A percentile compares a stretch with the other conserved stretches of the same genome.
These are phyloP conservation scores for Agrypnus murinus DNA, from an alignment of 2,888 invertebrate species.

Conservation along the genomic window DNA sequence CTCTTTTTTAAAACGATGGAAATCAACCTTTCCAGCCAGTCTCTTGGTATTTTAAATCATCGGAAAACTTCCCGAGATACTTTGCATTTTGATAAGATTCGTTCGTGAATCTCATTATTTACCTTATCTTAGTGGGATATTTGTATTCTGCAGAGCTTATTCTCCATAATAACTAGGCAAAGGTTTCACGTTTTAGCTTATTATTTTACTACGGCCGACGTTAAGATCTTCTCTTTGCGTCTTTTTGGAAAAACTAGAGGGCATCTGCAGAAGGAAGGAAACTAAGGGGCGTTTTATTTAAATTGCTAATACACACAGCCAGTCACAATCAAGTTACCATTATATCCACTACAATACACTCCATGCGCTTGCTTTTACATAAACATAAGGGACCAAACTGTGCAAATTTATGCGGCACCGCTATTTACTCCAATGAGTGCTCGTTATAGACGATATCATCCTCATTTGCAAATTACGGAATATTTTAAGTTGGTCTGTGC, in stretches of 20 bases:
- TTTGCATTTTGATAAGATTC: constrained; percentile 24
- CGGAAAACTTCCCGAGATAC: constrained; percentile 12
- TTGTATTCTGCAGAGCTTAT: constrained; percentile 9
- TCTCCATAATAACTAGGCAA: constrained; percentile 21
- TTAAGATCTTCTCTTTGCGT: constrained; percentile 6
- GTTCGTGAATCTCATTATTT: constrained; percentile 24
- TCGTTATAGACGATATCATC: constrained; percentile 38
- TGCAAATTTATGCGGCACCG: constrained; percentile 42
- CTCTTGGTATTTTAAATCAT: constrained; percentile 27
- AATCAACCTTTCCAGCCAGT: constrained; percentile 11
- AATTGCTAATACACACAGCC: constrained; percentile 47
- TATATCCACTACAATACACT: constrained; percentile 54
- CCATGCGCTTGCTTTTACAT: constrained; percentile 50
- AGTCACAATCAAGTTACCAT: constrained; percentile 55
- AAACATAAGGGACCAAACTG: constrained; percentile 51
- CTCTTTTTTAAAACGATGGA: background rate
- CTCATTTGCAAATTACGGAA: constrained; percentile 36
- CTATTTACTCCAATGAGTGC: constrained; percentile 38
- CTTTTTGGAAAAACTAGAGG: constrained; percentile 15
- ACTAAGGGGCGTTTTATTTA: constrained; percentile 36
- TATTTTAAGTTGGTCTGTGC: constrained; percentile 11
- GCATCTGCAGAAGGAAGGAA: constrained; percentile 31
- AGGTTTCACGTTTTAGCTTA: constrained; percentile 8
- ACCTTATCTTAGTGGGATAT: background rate
- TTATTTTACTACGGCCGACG: constrained; percentile 15